phyloP scores from a whole-genome alignment of 2,888 invertebrate species.

The Noctua janthina region DNA sequence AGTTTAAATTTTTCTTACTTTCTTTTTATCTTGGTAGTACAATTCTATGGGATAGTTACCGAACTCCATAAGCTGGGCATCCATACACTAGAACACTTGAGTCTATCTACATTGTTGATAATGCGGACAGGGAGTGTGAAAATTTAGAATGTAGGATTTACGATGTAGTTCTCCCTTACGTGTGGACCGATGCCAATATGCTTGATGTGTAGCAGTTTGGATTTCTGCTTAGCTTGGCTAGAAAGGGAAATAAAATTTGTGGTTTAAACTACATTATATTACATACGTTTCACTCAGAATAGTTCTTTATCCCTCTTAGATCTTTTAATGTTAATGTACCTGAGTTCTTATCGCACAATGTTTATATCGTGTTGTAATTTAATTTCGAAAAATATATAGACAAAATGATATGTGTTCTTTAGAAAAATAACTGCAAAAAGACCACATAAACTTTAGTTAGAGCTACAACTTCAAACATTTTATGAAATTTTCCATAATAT shows the following conservation, averaged over 20 bases:
- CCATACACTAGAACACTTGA: too few relatives aligned
- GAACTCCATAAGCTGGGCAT: too few relatives aligned
- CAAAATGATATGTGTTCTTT: too few relatives aligned
- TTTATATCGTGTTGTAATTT: background rate
- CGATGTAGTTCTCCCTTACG: constrained; percentile 34
- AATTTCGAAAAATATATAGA: background rate
- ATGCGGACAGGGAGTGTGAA: constrained; percentile 8
- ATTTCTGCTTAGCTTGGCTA: constrained; percentile 23
- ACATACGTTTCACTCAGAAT: background rate
- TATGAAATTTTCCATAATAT: background rate
- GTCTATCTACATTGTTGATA: background rate
- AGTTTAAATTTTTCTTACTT: too few relatives aligned
- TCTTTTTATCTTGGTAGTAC: too few relatives aligned
- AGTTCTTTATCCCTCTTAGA: background rate
- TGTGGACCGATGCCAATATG: constrained; percentile 53
- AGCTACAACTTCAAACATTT: background rate
- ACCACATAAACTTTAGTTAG: too few relatives aligned
- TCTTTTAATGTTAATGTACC: background rate
- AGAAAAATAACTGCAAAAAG: too few relatives aligned
- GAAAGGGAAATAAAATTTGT: constrained; percentile 31
- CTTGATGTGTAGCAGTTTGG: constrained; percentile 27
- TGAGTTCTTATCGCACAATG: background rate
- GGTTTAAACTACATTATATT: background rate
- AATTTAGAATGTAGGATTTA: constrained; percentile 43
- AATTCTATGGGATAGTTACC: too few relatives aligned